Conservation (phyloP, 2,888 invertebrate genomes). For the Ormyrus labotus region DNA sequence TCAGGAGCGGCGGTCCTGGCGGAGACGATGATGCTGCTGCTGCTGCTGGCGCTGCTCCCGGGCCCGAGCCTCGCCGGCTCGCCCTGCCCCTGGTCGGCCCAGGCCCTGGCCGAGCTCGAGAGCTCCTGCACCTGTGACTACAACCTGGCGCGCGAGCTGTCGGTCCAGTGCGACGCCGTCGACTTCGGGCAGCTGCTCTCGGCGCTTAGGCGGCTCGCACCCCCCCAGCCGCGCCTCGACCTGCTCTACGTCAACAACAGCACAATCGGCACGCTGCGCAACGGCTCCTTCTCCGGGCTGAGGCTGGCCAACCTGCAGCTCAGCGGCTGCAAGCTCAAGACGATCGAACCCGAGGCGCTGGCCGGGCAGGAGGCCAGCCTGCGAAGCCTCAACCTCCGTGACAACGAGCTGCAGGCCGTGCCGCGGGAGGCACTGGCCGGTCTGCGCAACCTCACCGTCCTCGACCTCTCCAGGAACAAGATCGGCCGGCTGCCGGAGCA, state of each 20-base stretch:
- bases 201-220: constrained; percentile 84
- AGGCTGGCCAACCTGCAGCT: constrained; percentile 89
- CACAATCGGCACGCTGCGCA: constrained; percentile 82
- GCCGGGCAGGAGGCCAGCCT: constrained; percentile 88
- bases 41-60: constrained; percentile 59
- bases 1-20: constrained; percentile 57
- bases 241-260: constrained; percentile 93
- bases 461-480: constrained; percentile 90
- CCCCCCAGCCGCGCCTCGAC: constrained; percentile 83
- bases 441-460: constrained; percentile 84
- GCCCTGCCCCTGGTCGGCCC: constrained; percentile 90
- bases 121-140: constrained; percentile 92
- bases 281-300: constrained; percentile 83
- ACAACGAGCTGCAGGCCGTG: constrained; percentile 87
- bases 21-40: constrained; percentile 59
- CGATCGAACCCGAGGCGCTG: constrained; percentile 85
- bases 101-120: constrained; percentile 84
- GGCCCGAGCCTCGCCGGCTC: constrained; percentile 73
- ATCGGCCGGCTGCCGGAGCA: constrained; percentile 84
- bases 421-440: constrained; percentile 85
- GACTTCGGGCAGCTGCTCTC: constrained; percentile 86
- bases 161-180: constrained; percentile 94
- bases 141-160: constrained; percentile 89
- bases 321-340: constrained; percentile 87
- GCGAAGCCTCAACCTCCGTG: constrained; percentile 90